Percentiles rank a stretch among this genome's conserved stretches.
Conservation (phyloP, 2,113 vertebrate species). For the Tauraco erythrolophus region DNA sequence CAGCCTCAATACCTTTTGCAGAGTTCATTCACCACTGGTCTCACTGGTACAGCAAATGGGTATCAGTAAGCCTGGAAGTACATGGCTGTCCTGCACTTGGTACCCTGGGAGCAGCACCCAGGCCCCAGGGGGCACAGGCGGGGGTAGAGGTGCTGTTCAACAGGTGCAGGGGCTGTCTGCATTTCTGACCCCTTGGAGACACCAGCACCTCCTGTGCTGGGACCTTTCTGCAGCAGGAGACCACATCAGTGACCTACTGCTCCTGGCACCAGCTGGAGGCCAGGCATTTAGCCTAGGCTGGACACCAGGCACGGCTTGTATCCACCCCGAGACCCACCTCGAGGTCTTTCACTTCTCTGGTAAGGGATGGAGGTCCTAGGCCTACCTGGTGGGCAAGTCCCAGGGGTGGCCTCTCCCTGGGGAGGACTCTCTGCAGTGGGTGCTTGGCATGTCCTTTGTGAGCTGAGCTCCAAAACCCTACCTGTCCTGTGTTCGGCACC, state of each 20-base stretch:
- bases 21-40: background rate
- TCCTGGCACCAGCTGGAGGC: background rate
- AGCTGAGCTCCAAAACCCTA: background rate
- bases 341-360: background rate
- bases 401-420: background rate
- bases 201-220: accelerated
- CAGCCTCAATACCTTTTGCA: background rate
- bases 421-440: background rate
- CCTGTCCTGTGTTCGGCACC: background rate
- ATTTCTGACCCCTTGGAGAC: background rate
- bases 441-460: accelerated
- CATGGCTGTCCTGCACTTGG: background rate
- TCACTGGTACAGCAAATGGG: background rate
- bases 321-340: accelerated
- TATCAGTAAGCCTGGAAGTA: background rate
- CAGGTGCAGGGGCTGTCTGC: background rate
- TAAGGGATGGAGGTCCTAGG: background rate
- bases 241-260: background rate
- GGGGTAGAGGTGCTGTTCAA: background rate
- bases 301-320: background rate
- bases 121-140: background rate
- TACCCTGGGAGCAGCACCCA: background rate
- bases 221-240: background rate
- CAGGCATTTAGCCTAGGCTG: background rate
- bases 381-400: background rate